phyloP scores from a whole-genome alignment of 2,797 vertebrate genomes.

The Ficedula albicollis region DNA sequence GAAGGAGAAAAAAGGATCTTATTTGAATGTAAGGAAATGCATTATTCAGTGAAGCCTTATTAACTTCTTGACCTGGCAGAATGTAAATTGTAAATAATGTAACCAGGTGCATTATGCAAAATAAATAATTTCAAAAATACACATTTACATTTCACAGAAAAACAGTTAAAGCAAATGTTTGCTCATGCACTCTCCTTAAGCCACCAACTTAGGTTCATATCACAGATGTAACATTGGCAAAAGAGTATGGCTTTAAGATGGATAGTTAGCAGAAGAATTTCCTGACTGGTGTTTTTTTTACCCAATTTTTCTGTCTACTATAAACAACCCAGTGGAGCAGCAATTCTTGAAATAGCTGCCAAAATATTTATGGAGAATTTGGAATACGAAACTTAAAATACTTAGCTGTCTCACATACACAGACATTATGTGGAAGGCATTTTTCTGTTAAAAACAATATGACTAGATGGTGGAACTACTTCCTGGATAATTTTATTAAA shows the following conservation, averaged over 20 bases:
- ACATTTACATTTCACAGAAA: neutral
- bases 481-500: slow-evolving; percentile 35
- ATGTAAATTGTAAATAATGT: neutral
- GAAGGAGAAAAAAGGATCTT: neutral
- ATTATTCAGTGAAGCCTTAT: neutral
- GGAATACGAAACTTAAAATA: slow-evolving; percentile 27
- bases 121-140: slow-evolving; percentile 7
- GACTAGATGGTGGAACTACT: slow-evolving; percentile 39
- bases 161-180: slow-evolving; percentile 15
- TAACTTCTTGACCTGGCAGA: neutral
- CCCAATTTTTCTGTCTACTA: slow-evolving; percentile 43
- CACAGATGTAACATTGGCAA: slow-evolving; percentile 35
- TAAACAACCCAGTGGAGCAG: slow-evolving; percentile 12
- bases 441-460: slow-evolving; percentile 39
- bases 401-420: slow-evolving; percentile 17
- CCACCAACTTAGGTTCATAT: neutral
- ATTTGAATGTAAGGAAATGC: neutral
- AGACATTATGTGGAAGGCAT: slow-evolving; percentile 28
- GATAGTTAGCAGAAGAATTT: slow-evolving; percentile 59
- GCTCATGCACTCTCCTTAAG: neutral
- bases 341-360: slow-evolving; percentile 30
- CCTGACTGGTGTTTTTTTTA: slow-evolving; percentile 51
- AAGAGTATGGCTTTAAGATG: neutral
- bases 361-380: slow-evolving; percentile 53
- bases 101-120: neutral